Base-by-base conservation (phyloP, 2,888 invertebrate genomes). In the Caenorhabditis virilis region DNA sequence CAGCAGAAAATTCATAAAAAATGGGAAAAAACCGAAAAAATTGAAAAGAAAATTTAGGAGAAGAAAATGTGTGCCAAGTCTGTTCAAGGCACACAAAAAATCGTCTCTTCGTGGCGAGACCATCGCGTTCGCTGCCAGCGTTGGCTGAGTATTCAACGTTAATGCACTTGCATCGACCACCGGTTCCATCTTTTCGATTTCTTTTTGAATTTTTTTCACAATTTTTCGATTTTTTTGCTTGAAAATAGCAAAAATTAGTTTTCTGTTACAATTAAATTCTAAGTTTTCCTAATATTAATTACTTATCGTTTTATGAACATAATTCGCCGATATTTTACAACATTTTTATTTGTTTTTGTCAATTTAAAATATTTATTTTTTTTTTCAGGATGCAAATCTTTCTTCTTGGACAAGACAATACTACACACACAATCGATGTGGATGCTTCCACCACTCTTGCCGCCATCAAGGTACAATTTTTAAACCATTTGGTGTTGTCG, bases 341-440 rank as follows among this genome's bases (percentile, higher is more conserved):
- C n/a, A n/a, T n/a, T n/a, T n/a, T n/a, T n/a, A n/a, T n/a, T n/a
- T n/a, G n/a, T n/a, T n/a, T n/a, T n/a, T n/a, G n/a, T n/a, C n/a
- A n/a, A n/a, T n/a, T n/a, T n/a, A n/a, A n/a, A n/a, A n/a, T n/a
- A n/a, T n/a, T n/a, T n/a, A n/a, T n/a, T n/a, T n/a, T n/a, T n/a
- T n/a, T 9, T 65, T 59, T 55, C 59, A 69, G 69, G 72, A 79
- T 79, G 79, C 77, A 79, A 71, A 67, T 79, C 63, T 78, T 78
- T 66, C 61, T 79, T 64, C 73, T 74, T 61, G 73, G 73, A 59
- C 51, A 74, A 47, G 78, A 78, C 72, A 77, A 77, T 59, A 70
- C 66, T 35, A 57, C 72, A 47, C 70, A 72, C 60, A 59, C 69
- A 43, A 60, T 78, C 56, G 73, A 79, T 50, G 78, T 79, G 46